Evolutionary conservation across 2,113 vertebrate species (phyloP).

Genomic region (Malaclemys terrapin): DNA sequence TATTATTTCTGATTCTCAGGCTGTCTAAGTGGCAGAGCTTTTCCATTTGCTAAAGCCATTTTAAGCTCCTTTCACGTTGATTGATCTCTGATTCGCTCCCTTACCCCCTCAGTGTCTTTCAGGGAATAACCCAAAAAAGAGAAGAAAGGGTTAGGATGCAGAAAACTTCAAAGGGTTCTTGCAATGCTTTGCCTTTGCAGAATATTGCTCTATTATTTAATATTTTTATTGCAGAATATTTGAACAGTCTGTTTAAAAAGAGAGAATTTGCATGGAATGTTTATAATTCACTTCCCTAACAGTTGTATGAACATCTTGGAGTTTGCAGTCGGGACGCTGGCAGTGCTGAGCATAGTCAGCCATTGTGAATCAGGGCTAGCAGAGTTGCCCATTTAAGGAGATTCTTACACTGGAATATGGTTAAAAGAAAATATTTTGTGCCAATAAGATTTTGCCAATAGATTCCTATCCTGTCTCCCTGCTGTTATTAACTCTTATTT

Average conservation of each 20-base stretch:
- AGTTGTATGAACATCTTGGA: neutral
- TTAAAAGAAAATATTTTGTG: neutral
- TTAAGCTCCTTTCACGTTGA: neutral
- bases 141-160: neutral
- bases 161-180: neutral
- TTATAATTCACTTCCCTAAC: neutral
- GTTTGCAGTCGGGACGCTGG: neutral
- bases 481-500: neutral
- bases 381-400: neutral
- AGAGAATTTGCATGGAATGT: neutral
- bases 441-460: neutral
- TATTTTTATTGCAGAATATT: neutral
- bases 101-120: neutral
- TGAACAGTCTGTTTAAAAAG: neutral
- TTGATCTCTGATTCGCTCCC: neutral
- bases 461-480: neutral
- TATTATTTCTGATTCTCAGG: constrained; percentile 13
- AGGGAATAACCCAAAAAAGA: neutral
- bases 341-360: neutral
- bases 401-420: neutral
- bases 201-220: neutral
- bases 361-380: neutral
- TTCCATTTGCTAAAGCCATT: neutral
- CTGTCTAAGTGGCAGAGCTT: neutral
- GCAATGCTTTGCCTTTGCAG: neutral